Evolutionary conservation across 2,888 invertebrate species (phyloP).

Genomic region (Drosophila lacicola): DNA sequence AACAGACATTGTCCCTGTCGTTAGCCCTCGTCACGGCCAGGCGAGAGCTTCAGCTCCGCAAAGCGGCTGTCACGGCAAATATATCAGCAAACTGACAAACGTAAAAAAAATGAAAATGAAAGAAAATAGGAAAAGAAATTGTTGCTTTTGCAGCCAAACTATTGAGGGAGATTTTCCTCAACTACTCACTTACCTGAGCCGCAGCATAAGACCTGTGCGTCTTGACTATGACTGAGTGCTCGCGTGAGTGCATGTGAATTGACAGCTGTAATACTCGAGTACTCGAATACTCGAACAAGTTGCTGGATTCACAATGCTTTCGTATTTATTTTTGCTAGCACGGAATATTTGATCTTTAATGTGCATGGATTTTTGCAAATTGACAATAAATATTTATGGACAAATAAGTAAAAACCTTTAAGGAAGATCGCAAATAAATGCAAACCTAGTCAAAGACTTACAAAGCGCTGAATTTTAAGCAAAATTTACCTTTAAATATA

Average conservation of each 20-base stretch:
- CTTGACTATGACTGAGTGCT: conserved; percentile 13
- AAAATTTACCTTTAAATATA: too few species aligned
- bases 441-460: not conserved
- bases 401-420: not conserved
- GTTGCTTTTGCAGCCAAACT: conserved; percentile 29
- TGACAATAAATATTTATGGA: conserved; percentile 26
- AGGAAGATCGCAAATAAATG: not conserved
- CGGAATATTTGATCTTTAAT: conserved; percentile 16
- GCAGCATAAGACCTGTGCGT: conserved; percentile 1
- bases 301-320: conserved; percentile 20
- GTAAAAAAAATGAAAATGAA: not conserved
- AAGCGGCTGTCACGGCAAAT: conserved; percentile 30
- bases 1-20: conserved; percentile 22
- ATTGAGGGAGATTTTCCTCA: conserved; percentile 1
- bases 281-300: conserved; percentile 1
- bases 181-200: conserved; percentile 7
- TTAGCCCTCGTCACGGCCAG: conserved; percentile 11
- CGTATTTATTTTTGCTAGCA: conserved; percentile 18
- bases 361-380: conserved; percentile 19
- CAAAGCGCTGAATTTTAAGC: not conserved
- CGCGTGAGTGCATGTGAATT: conserved; percentile 25
- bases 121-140: conserved; percentile 23
- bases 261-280: conserved; percentile 31
- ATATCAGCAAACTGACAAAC: conserved; percentile 25
- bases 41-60: conserved; percentile 6